Base-by-base conservation (phyloP, 1,140 invertebrate genomes). In the Listronotus oregonensis region DNA sequence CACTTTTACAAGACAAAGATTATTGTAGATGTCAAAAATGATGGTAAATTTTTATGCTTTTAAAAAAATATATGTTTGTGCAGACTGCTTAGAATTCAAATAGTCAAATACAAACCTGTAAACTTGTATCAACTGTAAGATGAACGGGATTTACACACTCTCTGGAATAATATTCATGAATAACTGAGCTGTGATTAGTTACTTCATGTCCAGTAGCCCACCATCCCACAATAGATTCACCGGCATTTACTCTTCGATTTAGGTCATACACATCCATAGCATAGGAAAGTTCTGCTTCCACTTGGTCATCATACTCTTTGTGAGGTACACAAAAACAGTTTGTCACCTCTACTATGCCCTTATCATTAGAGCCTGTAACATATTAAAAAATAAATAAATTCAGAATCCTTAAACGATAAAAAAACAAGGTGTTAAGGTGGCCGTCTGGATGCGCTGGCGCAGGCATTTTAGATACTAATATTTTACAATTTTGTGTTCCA, bases 321-420 rank as follows among this genome's bases (percentile, higher is more conserved):
- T 98, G 96, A 0, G 96, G 96, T 40, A 99, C 96, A 78, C 95
- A 96, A 81, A 98, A 98, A 76, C 95, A 97, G 76, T 98, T 98
- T 4, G 94, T 97, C 10, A 98, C 92, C 84, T 99, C 96, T 40
- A 98, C 92, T 31, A 92, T 86, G 55, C 92, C 92, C 80, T 97
- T 97, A 69, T 97, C 94, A 62, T 85, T 85, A 6, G 87, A 87
- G 50, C 93, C 93, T 94, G 76, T n/a, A 84, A 82, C 21, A 27
- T n/a, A n/a, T 3, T 27, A 27, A 3, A 27, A 27, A 27, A 27
- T 27, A 27, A 27, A 27, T 27, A 27, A 27, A n/a, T n/a, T n/a
- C n/a, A n/a, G n/a, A n/a, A n/a, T n/a, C n/a, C n/a, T n/a, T n/a
- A n/a, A n/a, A n/a, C n/a, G n/a, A n/a, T n/a, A n/a, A n/a, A n/a